Evolutionary conservation across 1,140 invertebrate genomes (phyloP), one percentile per base, ranked within the genome.

Genomic region (Tetranychus urticae): DNA sequence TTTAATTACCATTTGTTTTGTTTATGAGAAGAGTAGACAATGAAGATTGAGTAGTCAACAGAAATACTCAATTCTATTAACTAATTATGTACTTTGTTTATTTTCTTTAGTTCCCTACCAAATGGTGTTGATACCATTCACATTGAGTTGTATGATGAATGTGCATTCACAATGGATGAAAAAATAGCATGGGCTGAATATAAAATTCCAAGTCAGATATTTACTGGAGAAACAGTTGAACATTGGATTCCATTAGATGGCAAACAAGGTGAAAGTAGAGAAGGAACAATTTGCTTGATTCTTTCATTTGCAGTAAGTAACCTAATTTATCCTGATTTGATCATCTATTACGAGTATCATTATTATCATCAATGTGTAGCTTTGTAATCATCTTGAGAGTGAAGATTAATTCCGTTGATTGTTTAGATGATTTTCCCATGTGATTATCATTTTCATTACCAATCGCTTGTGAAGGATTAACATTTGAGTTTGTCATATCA

Each of bases 61-160:
- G 23, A 23, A 23, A 42, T 42, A 6, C 39, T 42, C 5, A 42
- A 6, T 42, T 42, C 39, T 42, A 6, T 42, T 42, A 6, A 10
- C 52, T 13, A 10, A 60, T 39, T 61, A 35, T 35, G 54, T n/a
- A 8, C n/a, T 37, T 45, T 12, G 39, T 64, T 57, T 59, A 64
- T 69, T 76, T 76, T 59, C 13, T 36, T 6, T 73, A 88, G 85
- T 70, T 80, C 86, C 68, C 74, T 96, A 54, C 88, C 89, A 14
- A 78, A 79, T 65, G 89, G 89, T 52, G 85, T 96, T 1, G 83
- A 84, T 69, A 81, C 81, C 36, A 80, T 97, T 67, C 86, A 87
- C 67, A 67, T 97, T 69, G 90, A 97, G 79, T 87, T 97, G 62
- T 97, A 85, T 74, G 92, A 97, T 75, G 92, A 97, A 76, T 84